Evolutionary conservation across 1,140 invertebrate genomes (phyloP).

Genomic region (Megalonaias nervosa): DNA sequence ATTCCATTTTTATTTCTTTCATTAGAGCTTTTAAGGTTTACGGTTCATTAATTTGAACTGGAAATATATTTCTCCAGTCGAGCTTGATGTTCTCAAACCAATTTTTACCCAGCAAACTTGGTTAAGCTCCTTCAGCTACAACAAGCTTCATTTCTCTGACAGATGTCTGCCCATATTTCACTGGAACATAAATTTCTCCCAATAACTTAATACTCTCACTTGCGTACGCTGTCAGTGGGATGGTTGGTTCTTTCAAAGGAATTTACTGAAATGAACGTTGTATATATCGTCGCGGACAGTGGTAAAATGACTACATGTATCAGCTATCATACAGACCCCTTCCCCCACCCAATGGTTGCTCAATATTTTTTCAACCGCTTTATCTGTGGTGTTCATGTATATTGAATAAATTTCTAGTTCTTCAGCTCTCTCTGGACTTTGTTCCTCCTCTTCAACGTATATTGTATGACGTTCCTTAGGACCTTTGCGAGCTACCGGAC

Average conservation of each 20-base stretch:
- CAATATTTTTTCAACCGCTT: not conserved
- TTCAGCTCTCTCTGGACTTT: conserved; percentile 1
- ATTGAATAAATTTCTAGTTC: not conserved
- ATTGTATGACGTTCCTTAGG: not conserved
- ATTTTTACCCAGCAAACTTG: conserved; percentile 30
- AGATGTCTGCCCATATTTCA: not conserved
- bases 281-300: conserved; percentile 11
- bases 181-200: not conserved
- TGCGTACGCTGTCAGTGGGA: conserved; percentile 8
- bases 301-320: conserved; percentile 16
- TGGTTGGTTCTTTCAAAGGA: not conserved
- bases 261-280: not conserved
- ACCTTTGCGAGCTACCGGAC: conserved; percentile 8
- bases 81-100: conserved; percentile 23
- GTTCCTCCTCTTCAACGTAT: not conserved
- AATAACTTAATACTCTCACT: conserved; percentile 8
- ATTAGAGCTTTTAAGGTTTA: not conserved
- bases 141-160: not conserved
- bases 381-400: not conserved
- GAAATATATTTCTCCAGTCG: conserved; percentile 20
- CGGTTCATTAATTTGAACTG: conserved; percentile 1
- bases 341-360: not conserved
- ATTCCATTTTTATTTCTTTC: conserved; percentile 16
- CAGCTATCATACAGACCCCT: conserved; percentile 9
- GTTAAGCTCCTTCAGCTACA: conserved; percentile 8